These are phyloP conservation scores for Alloplasta piceator DNA, from an alignment of 2,888 invertebrate genomes.

Conservation along the genomic window DNA sequence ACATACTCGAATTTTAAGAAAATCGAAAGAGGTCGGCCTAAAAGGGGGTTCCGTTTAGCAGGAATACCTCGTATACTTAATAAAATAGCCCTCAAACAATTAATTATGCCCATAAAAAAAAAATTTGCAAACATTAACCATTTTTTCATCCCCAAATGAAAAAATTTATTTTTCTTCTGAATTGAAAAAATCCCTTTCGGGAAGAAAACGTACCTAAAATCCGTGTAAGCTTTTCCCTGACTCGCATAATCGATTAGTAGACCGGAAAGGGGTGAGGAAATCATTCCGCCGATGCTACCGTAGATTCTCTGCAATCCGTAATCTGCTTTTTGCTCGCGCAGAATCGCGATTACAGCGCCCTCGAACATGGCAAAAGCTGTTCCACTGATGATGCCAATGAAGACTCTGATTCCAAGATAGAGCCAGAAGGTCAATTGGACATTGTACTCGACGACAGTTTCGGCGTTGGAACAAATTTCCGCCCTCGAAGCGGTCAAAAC, in stretches of 20 bases:
- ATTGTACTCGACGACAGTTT: constrained; percentile 86
- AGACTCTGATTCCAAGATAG: constrained; percentile 87
- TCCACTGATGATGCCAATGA: constrained; percentile 88
- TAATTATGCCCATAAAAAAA: too few relatives aligned
- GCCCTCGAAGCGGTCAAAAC: constrained; percentile 85
- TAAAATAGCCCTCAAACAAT: too few relatives aligned
- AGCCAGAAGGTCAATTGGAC: constrained; percentile 89
- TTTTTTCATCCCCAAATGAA: too few relatives aligned
- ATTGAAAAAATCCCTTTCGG: neutral
- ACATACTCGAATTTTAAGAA: too few relatives aligned
- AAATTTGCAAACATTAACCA: neutral
- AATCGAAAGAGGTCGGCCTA: too few relatives aligned
- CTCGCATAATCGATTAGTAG: constrained; percentile 90
- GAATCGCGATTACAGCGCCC: constrained; percentile 90
- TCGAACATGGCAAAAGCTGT: constrained; percentile 93
- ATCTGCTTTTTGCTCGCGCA: constrained; percentile 90
- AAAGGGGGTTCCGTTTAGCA: too few relatives aligned
- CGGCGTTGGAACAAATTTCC: constrained; percentile 86
- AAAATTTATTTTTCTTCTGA: neutral
- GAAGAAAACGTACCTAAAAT: constrained; percentile 86
- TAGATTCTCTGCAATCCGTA: constrained; percentile 91
- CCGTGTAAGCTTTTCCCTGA: constrained; percentile 88
- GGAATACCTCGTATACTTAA: too few relatives aligned
- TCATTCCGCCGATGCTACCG: constrained; percentile 91
- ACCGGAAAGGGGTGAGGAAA: constrained; percentile 91